These are phyloP conservation scores for Ctenodactylus gundi DNA, from an alignment of 2,113 vertebrate genomes.

Conservation along the genomic window DNA sequence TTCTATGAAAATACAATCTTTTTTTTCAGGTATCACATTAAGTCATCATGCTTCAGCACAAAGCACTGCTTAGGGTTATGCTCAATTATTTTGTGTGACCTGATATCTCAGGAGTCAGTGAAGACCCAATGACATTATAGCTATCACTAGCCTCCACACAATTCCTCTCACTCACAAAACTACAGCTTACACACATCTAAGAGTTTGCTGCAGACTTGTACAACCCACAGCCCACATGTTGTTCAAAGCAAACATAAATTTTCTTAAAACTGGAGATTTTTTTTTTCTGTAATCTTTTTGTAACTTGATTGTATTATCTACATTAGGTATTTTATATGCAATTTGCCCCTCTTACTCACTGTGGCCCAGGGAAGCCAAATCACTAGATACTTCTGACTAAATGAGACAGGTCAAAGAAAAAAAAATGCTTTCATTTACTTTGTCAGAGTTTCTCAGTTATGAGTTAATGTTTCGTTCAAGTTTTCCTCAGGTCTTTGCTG, in stretches of 20 bases:
- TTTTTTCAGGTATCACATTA: background rate
- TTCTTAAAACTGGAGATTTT: too few relatives aligned
- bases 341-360: too few relatives aligned
- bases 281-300: too few relatives aligned
- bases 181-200: background rate
- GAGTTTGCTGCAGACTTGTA: too few relatives aligned
- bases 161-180: background rate
- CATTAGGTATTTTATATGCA: too few relatives aligned
- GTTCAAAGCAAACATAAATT: too few relatives aligned
- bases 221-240: too few relatives aligned
- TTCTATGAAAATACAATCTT: background rate
- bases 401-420: too few relatives aligned
- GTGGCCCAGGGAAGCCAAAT: too few relatives aligned
- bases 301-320: too few relatives aligned
- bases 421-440: background rate
- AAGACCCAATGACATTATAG: background rate
- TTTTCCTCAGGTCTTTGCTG: background rate
- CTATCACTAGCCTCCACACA: background rate
- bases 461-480: background rate
- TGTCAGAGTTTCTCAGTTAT: background rate
- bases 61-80: background rate
- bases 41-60: background rate
- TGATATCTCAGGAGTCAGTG: background rate
- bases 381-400: too few relatives aligned
- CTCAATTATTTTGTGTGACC: background rate